Base-by-base conservation (phyloP, 2,113 vertebrate genomes). In the Leptodactylus fuscus region DNA sequence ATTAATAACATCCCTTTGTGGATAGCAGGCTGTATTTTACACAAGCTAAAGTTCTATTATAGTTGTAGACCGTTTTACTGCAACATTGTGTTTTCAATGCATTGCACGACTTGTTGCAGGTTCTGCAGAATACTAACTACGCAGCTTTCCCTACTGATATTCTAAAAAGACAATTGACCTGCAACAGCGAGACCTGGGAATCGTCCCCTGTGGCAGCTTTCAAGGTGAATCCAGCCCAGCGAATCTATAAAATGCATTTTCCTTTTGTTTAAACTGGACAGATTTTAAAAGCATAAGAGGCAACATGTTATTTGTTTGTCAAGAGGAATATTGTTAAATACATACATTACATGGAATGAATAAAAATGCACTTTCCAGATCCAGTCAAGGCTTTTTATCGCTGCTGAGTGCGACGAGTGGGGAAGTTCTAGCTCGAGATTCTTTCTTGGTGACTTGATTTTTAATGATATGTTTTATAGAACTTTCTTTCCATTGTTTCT, bases 121-220 rank as follows among this genome's bases (percentile, higher is more conserved):
- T 78, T 78, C 74, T 69, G 44, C 83, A 78, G 83, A 85, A 85
- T 85, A 78, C 83, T 85, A 85, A 85, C 75, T 38, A 85, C 20
- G 44, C 12, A 22, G 78, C 29, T 78, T 78, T 85, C 32, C 29
- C 44, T 67, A 36, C 83, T 36, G 46, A 75, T 83, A 48, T 75
- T 75, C 51, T 85, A 53, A 69, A 65, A 85, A 78, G 83, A 85
- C 83, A 78, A 85, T 78, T 85, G 83, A 85, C 83, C 83, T 85
- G 74, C 73, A 78, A 74, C 82, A 85, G 55, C 36, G 83, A 78
- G 83, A 85, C 82, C 82, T 77, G 58, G 46, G 55, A 77, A 77
- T 53, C 5, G 58, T 85, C 58, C 83, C 83, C 46, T 48, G 60
- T 78, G 74, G 60, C 74, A 24, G 83, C 20, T 85, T 71, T 85